Conservation (phyloP, 2,888 invertebrate species). For the Marronus borbonicus region DNA sequence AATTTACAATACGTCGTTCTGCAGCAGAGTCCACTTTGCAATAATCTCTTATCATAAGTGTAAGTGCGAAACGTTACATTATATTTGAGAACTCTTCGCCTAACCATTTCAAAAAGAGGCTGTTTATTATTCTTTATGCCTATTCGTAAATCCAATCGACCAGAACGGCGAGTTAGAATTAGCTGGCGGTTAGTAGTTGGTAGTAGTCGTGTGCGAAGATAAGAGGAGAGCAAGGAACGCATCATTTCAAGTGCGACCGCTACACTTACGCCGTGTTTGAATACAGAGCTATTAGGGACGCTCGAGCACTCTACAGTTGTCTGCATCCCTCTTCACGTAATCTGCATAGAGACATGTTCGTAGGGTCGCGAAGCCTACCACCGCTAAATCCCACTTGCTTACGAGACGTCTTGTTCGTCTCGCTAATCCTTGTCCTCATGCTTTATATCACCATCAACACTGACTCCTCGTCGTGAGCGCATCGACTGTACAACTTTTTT, state of each 20-base stretch:
- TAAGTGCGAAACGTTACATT: no score
- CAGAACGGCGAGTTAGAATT: no score
- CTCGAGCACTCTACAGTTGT: conserved; percentile 56
- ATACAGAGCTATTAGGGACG: conserved; percentile 60
- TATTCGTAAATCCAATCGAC: no score
- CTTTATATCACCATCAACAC: conserved; percentile 28
- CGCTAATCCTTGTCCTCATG: conserved; percentile 22
- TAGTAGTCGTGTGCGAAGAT: not conserved
- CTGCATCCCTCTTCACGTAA: conserved; percentile 63
- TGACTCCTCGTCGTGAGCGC: not conserved
- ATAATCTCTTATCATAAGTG: no score
- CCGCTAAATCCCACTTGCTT: conserved; percentile 52
- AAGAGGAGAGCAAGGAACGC: conserved; percentile 24
- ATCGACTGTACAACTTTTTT: conserved; percentile 35
- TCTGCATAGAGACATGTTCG: conserved; percentile 58
- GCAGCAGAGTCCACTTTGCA: no score
- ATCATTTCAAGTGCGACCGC: conserved; percentile 48
- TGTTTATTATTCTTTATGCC: no score
- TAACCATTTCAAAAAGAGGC: no score
- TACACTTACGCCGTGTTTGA: conserved; percentile 56
- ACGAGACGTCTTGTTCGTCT: conserved; percentile 30
- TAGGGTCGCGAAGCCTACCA: conserved; percentile 39
- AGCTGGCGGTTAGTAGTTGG: no score
- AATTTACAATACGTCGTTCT: no score
- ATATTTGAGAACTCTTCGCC: no score